Conservation (phyloP, 92 coral and sea anemone genomes). For the Anthopleura xanthogrammica region DNA sequence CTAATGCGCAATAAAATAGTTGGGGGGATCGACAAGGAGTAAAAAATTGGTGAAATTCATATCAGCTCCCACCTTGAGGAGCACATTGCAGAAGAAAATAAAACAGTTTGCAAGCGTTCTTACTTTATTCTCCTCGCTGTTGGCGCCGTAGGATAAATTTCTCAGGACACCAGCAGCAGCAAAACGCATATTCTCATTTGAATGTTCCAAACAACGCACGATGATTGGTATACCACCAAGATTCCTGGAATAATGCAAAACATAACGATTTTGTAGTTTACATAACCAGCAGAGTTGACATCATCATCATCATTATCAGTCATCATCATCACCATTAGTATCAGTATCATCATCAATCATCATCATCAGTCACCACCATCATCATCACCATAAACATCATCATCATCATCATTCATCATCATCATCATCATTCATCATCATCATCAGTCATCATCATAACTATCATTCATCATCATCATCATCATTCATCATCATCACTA, state of each 20-base stretch:
- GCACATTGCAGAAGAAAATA: no score
- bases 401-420: no score
- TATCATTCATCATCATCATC: no score
- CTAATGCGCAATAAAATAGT: no score
- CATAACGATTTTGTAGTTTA: no score
- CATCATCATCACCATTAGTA: no score
- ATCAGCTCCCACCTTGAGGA: no score
- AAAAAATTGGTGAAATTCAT: background rate
- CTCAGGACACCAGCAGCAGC: constrained; percentile 89
- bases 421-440: no score
- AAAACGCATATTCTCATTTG: constrained; percentile 71
- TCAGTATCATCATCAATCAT: background rate
- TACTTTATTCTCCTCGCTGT: constrained; percentile 76
- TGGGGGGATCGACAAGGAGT: background rate
- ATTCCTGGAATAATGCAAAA: constrained; percentile 44
- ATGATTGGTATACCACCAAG: constrained; percentile 85
- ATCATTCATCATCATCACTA: no score
- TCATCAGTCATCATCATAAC: background rate
- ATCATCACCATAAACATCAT: no score
- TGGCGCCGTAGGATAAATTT: constrained; percentile 79
- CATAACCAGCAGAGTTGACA: background rate
- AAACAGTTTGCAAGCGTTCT: no score
- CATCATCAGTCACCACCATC: no score
- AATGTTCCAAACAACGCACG: constrained; percentile 66
- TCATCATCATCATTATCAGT: background rate